Conservation (phyloP, 2,888 invertebrate genomes). For the Himalopsyche anomala region DNA sequence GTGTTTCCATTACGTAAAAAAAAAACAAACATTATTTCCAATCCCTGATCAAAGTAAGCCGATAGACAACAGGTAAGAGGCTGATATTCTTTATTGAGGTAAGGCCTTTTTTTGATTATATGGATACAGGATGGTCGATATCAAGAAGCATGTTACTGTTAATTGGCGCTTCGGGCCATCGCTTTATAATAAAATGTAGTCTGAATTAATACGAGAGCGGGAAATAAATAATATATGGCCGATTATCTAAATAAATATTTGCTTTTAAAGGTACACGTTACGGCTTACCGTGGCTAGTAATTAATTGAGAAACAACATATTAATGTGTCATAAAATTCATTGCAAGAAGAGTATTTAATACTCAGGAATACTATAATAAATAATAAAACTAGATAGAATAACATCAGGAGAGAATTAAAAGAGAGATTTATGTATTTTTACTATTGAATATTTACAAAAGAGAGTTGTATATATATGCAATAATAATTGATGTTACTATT, state of each 20-base stretch:
- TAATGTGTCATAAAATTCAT: not conserved
- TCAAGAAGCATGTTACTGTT: conserved; percentile 19
- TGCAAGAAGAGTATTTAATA: not conserved
- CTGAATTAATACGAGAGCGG: not conserved
- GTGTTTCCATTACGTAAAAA: not conserved
- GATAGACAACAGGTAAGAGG: not conserved
- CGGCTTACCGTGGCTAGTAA: not conserved
- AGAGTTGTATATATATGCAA: too few relatives aligned
- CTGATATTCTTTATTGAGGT: conserved; percentile 26
- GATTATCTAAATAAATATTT: conserved; percentile 7
- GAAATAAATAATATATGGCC: not conserved
- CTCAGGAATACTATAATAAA: too few relatives aligned
- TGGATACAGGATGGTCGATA: conserved; percentile 17
- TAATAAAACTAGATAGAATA: too few relatives aligned
- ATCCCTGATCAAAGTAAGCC: conserved; percentile 28
- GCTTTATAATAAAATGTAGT: conserved; percentile 7
- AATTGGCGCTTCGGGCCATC: conserved; percentile 26
- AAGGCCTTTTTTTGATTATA: conserved; percentile 5
- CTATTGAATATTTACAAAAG: too few relatives aligned
- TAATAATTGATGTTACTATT: too few relatives aligned
- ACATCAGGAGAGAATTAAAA: too few relatives aligned
- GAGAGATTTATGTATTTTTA: too few relatives aligned
- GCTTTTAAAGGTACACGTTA: not conserved
- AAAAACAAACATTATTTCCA: not conserved
- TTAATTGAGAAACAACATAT: not conserved